A percentile compares a stretch with the other conserved stretches of the same genome.
These are phyloP conservation scores for Scalopus aquaticus DNA, from an alignment of 2,113 vertebrate genomes.

Conservation along the genomic window DNA sequence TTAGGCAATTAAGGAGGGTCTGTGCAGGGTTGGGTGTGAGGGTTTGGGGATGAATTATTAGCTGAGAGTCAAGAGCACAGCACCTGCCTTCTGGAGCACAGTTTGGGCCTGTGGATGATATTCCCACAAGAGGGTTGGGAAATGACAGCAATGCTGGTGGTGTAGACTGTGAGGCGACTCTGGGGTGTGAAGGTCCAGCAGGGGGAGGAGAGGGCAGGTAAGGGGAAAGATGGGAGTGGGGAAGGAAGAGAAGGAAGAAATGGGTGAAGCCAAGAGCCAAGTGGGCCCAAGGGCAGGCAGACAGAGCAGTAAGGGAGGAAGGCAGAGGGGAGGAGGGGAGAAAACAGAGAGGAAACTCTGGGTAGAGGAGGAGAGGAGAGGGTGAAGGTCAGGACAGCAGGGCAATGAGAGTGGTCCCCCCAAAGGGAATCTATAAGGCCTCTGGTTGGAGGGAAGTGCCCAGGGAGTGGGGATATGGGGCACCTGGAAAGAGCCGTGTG, in stretches of 20 bases:
- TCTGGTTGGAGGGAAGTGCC: not conserved
- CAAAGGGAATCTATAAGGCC: not conserved
- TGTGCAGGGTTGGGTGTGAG: not conserved
- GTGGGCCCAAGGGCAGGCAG: not conserved
- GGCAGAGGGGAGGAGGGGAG: not conserved
- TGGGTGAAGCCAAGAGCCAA: not conserved
- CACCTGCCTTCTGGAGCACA: not conserved
- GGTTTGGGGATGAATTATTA: not conserved
- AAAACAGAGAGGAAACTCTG: not conserved
- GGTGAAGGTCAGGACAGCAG: not conserved
- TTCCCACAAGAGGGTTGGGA: not conserved
- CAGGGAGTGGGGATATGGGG: not conserved
- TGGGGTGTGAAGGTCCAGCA: not conserved
- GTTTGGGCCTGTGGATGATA: not conserved
- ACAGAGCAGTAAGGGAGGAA: not conserved
- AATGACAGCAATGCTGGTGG: not conserved
- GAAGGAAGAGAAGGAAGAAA: not conserved
- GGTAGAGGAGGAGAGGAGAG: not conserved
- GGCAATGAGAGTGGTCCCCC: not conserved
- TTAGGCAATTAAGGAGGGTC: constrained; percentile 36
- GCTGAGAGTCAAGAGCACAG: not conserved
- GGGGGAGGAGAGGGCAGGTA: not conserved
- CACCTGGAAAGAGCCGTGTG: not conserved
- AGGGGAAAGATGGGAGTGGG: not conserved
- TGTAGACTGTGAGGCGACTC: not conserved